Conservation (phyloP, 2,113 vertebrate species). For the Phyllopteryx taeniolatus region DNA sequence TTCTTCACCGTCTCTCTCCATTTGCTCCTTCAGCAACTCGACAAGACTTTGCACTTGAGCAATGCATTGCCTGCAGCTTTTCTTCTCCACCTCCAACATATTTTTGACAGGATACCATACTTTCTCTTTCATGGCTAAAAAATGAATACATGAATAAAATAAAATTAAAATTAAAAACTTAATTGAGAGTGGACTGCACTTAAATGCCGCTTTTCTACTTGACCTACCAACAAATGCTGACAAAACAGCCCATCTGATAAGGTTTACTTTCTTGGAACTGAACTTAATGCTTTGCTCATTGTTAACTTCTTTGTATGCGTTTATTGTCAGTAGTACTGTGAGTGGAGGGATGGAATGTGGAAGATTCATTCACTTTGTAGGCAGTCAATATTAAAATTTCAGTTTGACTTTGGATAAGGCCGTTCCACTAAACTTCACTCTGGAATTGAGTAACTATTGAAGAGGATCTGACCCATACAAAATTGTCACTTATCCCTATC, state of each 20-base stretch:
- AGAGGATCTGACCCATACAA: not conserved
- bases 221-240: not conserved
- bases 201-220: not conserved
- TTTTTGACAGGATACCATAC: not conserved
- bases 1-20: conserved; percentile 3
- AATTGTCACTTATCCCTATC: too few relatives aligned
- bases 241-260: not conserved
- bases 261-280: not conserved
- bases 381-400: not conserved
- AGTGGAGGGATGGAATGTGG: not conserved
- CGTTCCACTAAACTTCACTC: not conserved
- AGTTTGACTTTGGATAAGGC: not conserved
- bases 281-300: not conserved
- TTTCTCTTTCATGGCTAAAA: not conserved
- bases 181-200: not conserved
- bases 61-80: conserved; percentile 1
- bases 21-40: not conserved
- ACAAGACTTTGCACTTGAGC: conserved; percentile 11
- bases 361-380: not conserved
- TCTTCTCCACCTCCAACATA: not conserved
- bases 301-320: not conserved
- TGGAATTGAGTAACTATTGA: not conserved
- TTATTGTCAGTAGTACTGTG: not conserved
- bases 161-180: not conserved
- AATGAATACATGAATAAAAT: not conserved